A percentile compares a stretch with the other conserved stretches of the same genome.
Evolutionary conservation across 2,888 invertebrate species (phyloP).

Genomic region (Dryococelus australis): DNA sequence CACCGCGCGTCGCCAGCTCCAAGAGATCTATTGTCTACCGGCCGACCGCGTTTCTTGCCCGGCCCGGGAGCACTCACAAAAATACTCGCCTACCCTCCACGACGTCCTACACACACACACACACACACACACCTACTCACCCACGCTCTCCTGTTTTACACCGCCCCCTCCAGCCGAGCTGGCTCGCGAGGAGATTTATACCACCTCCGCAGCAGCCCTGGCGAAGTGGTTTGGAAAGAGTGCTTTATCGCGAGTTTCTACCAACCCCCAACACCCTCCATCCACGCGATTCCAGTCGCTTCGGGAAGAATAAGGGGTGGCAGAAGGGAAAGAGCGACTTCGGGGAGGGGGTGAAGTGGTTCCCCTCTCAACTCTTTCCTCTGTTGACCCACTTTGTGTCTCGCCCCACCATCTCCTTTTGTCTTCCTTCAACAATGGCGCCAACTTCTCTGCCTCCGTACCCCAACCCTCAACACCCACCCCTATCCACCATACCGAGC

Average conservation of each 20-base stretch:
- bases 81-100: not conserved
- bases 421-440: constrained; percentile 16
- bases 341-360: not conserved
- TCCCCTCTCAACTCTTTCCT: not conserved
- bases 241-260: constrained; percentile 1
- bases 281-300: too few relatives aligned
- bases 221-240: constrained; percentile 16
- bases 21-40: not conserved
- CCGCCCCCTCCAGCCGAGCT: not conserved
- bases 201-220: constrained; percentile 5
- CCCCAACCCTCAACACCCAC: too few relatives aligned
- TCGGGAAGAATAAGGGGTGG: not conserved
- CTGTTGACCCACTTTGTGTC: constrained; percentile 6
- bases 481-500: not conserved
- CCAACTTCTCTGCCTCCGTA: not conserved
- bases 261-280: not conserved
- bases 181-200: constrained; percentile 9
- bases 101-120: not conserved
- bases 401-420: not conserved
- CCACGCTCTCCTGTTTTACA: not conserved
- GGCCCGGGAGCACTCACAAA: not conserved
- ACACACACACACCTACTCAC: not conserved
- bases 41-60: not conserved
- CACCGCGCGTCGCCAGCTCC: not conserved
- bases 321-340: too few relatives aligned